Percentiles rank a stretch among this genome's conserved stretches.
These are phyloP conservation scores for Felis catus DNA, from an alignment of 2,113 vertebrate genomes.

Conservation along the genomic window F.catus_Fca126_mat1.0 CM031416.1:47093001-47093500, in stretches of 20 bases:
- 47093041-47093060: no score
- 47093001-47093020: no score
- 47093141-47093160: no score
- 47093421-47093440: background rate
- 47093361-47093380: background rate
- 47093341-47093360: background rate
- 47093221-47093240: background rate
- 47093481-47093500: conserved; percentile 53
- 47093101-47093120: no score
- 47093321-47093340: background rate
- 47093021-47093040: no score
- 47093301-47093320: background rate
- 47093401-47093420: background rate
- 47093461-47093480: conserved; percentile 52
- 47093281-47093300: background rate
- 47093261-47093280: background rate
- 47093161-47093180: background rate
- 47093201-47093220: background rate
- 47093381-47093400: background rate
- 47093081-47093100: no score
- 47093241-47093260: background rate
- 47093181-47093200: background rate
- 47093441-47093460: background rate
- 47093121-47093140: no score
- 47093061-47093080: no score